Evolutionary conservation across 1,140 invertebrate species (phyloP).

Genomic region (Drosophila seguyi): DNA sequence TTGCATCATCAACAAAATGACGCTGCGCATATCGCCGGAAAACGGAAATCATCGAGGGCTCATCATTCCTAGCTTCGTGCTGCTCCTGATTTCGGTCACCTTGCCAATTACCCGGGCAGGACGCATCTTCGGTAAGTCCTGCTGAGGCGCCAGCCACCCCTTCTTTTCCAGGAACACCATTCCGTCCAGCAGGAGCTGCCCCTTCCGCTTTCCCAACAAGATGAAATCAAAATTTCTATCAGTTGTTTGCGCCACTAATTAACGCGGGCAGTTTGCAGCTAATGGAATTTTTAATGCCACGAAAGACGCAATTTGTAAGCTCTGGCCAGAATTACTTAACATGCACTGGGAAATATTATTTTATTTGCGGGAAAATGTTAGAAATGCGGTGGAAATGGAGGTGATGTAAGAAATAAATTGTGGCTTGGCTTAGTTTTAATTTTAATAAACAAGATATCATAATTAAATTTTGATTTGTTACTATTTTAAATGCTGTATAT

Average conservation of each 20-base stretch:
- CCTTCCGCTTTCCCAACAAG: neutral
- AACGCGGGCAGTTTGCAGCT: constrained; percentile 71
- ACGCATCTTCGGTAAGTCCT: constrained; percentile 79
- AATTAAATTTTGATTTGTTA: neutral
- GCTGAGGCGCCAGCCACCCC: neutral
- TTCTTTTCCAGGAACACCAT: neutral
- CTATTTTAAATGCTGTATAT: no score
- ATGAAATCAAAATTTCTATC: constrained; percentile 54
- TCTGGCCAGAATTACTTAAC: constrained; percentile 17
- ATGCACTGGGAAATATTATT: neutral
- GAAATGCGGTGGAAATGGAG: neutral
- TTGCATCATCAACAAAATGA: constrained; percentile 71
- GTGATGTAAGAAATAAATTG: neutral
- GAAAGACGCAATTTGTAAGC: constrained; percentile 44
- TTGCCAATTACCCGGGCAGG: constrained; percentile 63
- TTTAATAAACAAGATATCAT: neutral
- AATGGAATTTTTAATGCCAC: constrained; percentile 81
- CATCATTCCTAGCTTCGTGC: constrained; percentile 77
- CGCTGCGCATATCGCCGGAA: constrained; percentile 79
- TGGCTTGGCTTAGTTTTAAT: neutral
- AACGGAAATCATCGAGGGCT: constrained; percentile 78
- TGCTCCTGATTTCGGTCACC: constrained; percentile 63
- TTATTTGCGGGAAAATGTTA: no score
- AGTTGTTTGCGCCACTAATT: constrained; percentile 60
- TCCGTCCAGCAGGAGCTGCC: neutral